phyloP scores from a whole-genome alignment of 2,888 invertebrate genomes.

The Drosophila macrospina region DNA sequence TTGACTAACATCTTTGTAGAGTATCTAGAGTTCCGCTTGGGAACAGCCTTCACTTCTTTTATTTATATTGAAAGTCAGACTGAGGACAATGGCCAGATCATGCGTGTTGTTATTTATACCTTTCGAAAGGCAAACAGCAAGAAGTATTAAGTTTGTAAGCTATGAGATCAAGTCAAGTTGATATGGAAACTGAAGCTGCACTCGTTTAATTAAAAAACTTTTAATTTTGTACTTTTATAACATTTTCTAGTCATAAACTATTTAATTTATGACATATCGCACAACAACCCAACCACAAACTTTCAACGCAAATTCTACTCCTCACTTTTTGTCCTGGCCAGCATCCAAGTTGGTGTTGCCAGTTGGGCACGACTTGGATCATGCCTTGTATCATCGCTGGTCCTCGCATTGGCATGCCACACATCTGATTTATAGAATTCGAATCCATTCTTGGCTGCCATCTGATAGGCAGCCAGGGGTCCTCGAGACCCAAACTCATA shows the following conservation, averaged over 20 bases:
- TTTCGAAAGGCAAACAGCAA: constrained; percentile 17
- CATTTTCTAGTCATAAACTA: constrained; percentile 31
- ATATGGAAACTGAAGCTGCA: constrained; percentile 20
- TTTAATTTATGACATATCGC: constrained; percentile 38
- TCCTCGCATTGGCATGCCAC: constrained; percentile 54
- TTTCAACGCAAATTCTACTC: constrained; percentile 15
- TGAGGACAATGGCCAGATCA: constrained; percentile 59
- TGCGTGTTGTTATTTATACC: constrained; percentile 61
- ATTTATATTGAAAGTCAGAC: constrained; percentile 21
- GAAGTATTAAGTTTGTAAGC: constrained; percentile 39
- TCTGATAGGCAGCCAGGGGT: constrained; percentile 57
- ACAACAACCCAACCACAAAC: constrained; percentile 3
- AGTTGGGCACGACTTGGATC: constrained; percentile 23
- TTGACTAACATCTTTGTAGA: too few species aligned
- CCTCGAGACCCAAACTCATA: constrained; percentile 63
- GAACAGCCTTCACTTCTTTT: constrained; percentile 1
- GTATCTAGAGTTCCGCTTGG: constrained; percentile 11
- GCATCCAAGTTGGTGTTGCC: constrained; percentile 43
- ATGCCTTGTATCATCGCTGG: background rate
- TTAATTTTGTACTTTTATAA: constrained; percentile 45
- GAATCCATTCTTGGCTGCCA: constrained; percentile 58
- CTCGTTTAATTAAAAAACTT: constrained; percentile 78
- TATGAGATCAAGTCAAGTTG: constrained; percentile 36
- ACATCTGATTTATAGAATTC: constrained; percentile 54
- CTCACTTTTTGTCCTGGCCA: background rate